These are phyloP conservation scores for Heliconius hortense DNA, from an alignment of 2,888 invertebrate species.

Conservation along the genomic window DNA sequence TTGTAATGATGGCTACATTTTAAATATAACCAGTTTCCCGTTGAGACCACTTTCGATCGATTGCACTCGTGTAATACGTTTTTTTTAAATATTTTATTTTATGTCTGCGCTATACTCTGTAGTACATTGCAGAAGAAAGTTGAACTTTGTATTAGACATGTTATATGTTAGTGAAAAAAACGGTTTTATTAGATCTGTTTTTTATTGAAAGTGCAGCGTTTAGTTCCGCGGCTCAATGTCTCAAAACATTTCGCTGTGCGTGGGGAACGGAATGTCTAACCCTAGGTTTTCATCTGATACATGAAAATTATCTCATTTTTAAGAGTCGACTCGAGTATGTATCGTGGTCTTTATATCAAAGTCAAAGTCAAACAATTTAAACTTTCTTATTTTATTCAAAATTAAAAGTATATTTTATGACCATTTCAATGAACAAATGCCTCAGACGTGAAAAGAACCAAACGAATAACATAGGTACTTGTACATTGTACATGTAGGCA, in stretches of 20 bases:
- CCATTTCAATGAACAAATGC: no score
- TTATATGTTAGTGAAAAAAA: not conserved
- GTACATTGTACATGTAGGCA: no score
- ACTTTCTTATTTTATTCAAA: no score
- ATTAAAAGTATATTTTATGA: no score
- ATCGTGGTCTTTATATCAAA: no score
- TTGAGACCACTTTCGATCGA: conserved; percentile 14
- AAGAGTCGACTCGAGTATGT: no score
- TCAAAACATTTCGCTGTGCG: not conserved
- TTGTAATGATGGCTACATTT: not conserved
- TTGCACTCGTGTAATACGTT: not conserved
- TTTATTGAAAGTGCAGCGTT: not conserved
- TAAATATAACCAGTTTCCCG: not conserved
- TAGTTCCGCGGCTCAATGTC: not conserved
- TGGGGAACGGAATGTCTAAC: no score
- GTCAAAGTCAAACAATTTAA: no score
- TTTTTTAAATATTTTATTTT: conserved; percentile 12
- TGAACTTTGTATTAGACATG: not conserved
- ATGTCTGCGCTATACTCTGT: not conserved
- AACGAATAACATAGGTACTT: no score
- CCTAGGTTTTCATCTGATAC: no score
- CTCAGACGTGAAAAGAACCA: no score
- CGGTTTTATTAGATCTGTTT: not conserved
- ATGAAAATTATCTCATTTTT: no score
- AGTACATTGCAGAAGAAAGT: conserved; percentile 2